These are phyloP conservation scores for Linurgus olivaceus DNA, from an alignment of 2,797 vertebrate genomes.

Conservation along the genomic window DNA sequence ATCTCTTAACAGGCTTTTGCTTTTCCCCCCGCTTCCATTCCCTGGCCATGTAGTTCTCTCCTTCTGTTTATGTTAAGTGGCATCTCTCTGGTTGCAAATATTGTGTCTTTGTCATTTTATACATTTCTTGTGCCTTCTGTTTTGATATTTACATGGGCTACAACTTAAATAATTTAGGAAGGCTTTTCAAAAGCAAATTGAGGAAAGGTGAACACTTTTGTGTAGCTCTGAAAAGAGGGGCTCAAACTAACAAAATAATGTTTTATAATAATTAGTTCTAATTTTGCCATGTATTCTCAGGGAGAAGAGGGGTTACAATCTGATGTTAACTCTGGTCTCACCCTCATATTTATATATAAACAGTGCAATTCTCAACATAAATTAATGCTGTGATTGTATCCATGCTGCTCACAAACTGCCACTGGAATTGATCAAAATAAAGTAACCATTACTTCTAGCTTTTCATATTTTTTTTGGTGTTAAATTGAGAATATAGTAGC, in stretches of 20 bases:
- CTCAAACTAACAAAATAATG: background rate
- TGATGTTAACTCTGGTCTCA: background rate
- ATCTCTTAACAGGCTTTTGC: background rate
- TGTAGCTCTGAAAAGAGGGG: background rate
- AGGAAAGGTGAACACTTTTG: background rate
- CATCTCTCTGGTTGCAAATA: background rate
- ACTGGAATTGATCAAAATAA: background rate
- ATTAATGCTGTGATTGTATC: background rate
- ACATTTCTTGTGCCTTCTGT: background rate
- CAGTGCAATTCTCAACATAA: background rate
- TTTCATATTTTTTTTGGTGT: background rate
- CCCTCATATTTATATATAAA: background rate
- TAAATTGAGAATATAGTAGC: background rate
- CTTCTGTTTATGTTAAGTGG: background rate
- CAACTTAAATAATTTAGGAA: background rate
- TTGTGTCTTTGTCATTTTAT: background rate
- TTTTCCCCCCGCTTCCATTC: accelerated
- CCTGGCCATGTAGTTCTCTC: background rate
- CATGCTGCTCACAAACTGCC: background rate
- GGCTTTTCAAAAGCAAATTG: background rate
- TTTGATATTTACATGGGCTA: background rate
- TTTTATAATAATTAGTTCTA: background rate
- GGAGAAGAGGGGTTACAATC: background rate
- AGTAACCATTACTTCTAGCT: background rate
- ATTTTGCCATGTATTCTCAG: background rate